Evolutionary conservation across 2,888 invertebrate species (phyloP), one percentile per base, ranked within the genome.

Genomic region (Macaria notata): DNA sequence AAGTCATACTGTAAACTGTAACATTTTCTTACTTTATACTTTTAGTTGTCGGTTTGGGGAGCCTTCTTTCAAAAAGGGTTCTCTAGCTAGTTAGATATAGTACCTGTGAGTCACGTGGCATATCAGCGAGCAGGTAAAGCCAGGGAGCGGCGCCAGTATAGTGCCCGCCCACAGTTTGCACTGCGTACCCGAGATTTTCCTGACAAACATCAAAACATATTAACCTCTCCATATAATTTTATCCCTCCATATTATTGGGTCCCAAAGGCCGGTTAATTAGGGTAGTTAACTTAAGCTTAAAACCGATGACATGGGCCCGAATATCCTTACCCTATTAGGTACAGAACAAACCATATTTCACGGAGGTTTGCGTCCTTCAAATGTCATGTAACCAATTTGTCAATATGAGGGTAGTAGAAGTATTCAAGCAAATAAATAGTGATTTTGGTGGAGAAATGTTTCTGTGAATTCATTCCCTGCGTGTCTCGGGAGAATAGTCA

Each of bases 121-220:
- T 70, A 55, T 88, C 88, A 53, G 86, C 76, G 39, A 88, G 79
- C 4, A 86, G 75, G 70, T 91, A 91, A 7, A 88, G 65, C 88
- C 88, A 88, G 6, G 89, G 88, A 4, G 84, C 74, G 31, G 69
- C 76, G 36, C 79, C 72, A 3, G 77, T 69, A 79, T 91, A 93
- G 72, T 93, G 93, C n/a, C 91, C 90, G 33, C 91, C 84, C 76
- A 93, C 76, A 61, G 92, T 85, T 31, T 93, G 92, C 61, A 92
- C 75, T 36, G 90, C 87, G 75, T 93, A 93, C 64, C 85, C 86
- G 61, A 86, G 67, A 62, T 71, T 78, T 62, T 86, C 88, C 88
- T 86, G 67, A 43, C 51, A 44, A 49, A 58, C 46, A 56, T 51
- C 46, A 42, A 61, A 65, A 54, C 58, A 54, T 53, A 61, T 58